Evolutionary conservation across 2,888 invertebrate genomes (phyloP).

Genomic region (Rhyacophila evoluta): DNA sequence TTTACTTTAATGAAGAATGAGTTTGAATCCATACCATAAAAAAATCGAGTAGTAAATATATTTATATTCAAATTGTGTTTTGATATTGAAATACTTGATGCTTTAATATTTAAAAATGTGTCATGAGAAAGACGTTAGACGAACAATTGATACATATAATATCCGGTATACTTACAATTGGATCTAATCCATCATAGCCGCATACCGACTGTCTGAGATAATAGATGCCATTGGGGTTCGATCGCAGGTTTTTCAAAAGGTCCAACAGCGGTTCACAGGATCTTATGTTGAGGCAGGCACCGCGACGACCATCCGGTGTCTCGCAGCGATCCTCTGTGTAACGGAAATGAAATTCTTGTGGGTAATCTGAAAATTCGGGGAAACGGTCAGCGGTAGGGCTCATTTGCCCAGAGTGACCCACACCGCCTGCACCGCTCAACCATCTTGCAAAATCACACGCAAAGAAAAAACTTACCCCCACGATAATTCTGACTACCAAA

Average conservation of each 20-base stretch:
- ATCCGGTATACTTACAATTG: conserved; percentile 71
- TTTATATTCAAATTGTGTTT: too few species aligned
- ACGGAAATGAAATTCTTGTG: conserved; percentile 43
- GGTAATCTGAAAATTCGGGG: conserved; percentile 16
- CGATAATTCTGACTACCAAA: too few species aligned
- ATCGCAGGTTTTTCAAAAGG: conserved; percentile 63
- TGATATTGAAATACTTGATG: too few species aligned
- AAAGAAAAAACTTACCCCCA: too few species aligned
- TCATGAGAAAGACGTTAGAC: too few species aligned
- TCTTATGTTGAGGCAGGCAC: conserved; percentile 69
- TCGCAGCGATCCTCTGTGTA: conserved; percentile 60
- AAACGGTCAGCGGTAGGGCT: conserved; percentile 13
- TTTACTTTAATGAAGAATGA: too few species aligned
- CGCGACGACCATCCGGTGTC: conserved; percentile 66
- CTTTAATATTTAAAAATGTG: too few species aligned
- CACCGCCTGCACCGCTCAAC: not conserved
- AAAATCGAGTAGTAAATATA: too few species aligned
- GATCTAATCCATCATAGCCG: conserved; percentile 74
- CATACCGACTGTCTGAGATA: conserved; percentile 76
- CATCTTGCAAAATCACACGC: not conserved
- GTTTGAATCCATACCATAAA: too few species aligned
- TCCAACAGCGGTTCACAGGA: conserved; percentile 67
- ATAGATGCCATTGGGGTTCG: conserved; percentile 64
- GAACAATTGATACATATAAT: too few species aligned
- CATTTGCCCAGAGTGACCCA: not conserved